Conservation (phyloP, 2,888 invertebrate genomes). For the Xylocampa areola region DNA sequence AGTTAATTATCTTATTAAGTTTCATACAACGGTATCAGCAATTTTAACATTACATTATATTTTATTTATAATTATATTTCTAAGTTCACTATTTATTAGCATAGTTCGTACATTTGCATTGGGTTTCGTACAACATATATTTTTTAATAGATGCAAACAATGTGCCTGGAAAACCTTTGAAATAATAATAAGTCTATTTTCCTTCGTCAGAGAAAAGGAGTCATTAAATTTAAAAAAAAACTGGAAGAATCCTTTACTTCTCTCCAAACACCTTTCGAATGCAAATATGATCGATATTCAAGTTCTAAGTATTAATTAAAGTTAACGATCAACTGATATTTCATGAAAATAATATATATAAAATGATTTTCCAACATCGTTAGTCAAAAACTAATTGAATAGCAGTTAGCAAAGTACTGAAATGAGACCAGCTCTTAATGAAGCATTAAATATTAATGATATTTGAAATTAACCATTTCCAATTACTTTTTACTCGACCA, state of each 20-base stretch:
- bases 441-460: constrained; percentile 22
- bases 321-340: constrained; percentile 1
- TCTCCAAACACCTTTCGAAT: not conserved
- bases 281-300: constrained; percentile 3
- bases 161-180: not conserved
- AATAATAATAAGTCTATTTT: not conserved
- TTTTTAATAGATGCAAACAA: no score
- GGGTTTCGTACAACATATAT: no score
- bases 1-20: constrained; percentile 20
- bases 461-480: constrained; percentile 35
- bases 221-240: no score
- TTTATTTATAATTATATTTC: constrained; percentile 22
- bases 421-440: constrained; percentile 32
- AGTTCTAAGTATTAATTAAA: constrained; percentile 2
- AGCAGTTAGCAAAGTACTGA: constrained; percentile 8
- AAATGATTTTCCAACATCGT: constrained; percentile 17
- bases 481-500: constrained; percentile 81
- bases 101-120: constrained; percentile 27
- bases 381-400: constrained; percentile 19
- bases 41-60: constrained; percentile 24
- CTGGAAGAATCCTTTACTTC: no score
- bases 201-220: not conserved
- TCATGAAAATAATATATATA: constrained; percentile 9
- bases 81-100: constrained; percentile 22
- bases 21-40: constrained; percentile 33